Percentiles rank a stretch among this genome's conserved stretches.
Evolutionary conservation across 2,113 vertebrate species (phyloP).

Genomic region (Prochilodus magdalenae): DNA sequence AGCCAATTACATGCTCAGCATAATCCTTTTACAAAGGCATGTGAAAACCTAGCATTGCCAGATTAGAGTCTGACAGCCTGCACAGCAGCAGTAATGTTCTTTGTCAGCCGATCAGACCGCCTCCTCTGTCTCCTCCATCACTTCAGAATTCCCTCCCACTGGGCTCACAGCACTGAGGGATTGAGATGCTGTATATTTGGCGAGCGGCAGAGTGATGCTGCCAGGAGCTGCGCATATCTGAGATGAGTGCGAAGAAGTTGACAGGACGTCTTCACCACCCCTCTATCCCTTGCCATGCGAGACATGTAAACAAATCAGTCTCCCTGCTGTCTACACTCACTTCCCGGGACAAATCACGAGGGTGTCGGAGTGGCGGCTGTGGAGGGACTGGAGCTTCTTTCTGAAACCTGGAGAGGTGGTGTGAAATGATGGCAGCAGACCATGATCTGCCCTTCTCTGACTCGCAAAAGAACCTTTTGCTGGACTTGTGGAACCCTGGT

Average conservation of each 20-base stretch:
- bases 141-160: constrained; percentile 9
- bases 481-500: constrained; percentile 12
- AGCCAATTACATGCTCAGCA: constrained; percentile 39
- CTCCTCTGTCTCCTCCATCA: constrained; percentile 29
- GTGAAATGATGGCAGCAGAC: constrained; percentile 31
- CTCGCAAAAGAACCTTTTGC: not conserved
- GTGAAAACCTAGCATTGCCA: constrained; percentile 35
- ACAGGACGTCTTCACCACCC: not conserved
- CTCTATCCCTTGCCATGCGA: constrained; percentile 2
- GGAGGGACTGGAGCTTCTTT: not conserved
- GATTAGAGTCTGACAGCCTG: constrained; percentile 28
- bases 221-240: not conserved
- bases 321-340: not conserved
- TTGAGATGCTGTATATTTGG: not conserved
- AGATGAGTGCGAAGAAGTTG: constrained; percentile 13
- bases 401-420: constrained; percentile 35
- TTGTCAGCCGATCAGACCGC: constrained; percentile 32
- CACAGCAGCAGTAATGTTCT: not conserved
- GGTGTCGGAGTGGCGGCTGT: not conserved
- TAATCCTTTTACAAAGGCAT: constrained; percentile 48
- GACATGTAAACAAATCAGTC: constrained; percentile 25
- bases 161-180: not conserved
- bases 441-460: constrained; percentile 1
- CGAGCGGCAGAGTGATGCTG: not conserved
- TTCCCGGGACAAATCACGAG: not conserved